Percentiles rank a stretch among this genome's conserved stretches.
Conservation (phyloP, 2,797 vertebrate species). For the Garrulus glandarius region DNA sequence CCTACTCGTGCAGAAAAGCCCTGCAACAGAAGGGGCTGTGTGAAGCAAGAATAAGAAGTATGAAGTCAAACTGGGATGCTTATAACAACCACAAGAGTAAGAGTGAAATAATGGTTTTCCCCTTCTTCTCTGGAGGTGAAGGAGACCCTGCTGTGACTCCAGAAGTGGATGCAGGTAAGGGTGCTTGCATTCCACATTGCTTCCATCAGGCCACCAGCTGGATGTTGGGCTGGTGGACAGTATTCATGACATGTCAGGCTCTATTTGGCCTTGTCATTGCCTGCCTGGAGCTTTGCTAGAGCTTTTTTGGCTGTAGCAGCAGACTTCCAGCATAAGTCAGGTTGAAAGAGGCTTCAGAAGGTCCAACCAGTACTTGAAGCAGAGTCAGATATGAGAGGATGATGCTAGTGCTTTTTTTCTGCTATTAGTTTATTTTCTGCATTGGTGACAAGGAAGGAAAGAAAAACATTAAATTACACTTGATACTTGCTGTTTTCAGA, state of each 20-base stretch:
- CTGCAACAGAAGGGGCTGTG: not conserved
- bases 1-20: not conserved
- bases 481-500: not conserved
- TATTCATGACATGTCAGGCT: not conserved
- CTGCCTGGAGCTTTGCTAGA: not conserved
- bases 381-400: not conserved
- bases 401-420: not conserved
- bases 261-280: not conserved
- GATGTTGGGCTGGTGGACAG: not conserved
- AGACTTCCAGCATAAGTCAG: not conserved
- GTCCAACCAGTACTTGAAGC: not conserved
- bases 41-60: not conserved
- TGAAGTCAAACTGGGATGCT: not conserved
- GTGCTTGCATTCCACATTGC: not conserved
- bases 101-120: not conserved
- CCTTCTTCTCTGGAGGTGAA: not conserved
- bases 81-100: not conserved
- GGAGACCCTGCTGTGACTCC: not conserved
- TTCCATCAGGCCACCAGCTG: not conserved
- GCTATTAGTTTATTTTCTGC: not conserved
- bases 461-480: not conserved
- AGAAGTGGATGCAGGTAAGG: not conserved
- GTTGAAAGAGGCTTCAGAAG: not conserved
- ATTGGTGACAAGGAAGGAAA: not conserved
- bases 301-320: not conserved